Evolutionary conservation across 2,113 vertebrate species (phyloP).

Genomic region (Trinectes maculatus): DNA sequence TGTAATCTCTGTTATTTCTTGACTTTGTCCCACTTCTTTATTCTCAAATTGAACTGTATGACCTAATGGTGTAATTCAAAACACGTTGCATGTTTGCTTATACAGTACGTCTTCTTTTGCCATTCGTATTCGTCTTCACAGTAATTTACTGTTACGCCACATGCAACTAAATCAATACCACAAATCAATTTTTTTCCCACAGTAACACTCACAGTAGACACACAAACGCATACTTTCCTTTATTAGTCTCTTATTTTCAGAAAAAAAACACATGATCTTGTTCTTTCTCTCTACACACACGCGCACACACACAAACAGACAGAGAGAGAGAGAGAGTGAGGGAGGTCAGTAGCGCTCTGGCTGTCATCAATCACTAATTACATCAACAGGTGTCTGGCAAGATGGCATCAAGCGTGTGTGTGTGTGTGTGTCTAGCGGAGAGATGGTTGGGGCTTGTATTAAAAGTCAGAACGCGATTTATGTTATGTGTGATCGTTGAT

Average conservation of each 20-base stretch:
- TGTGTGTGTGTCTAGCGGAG: neutral
- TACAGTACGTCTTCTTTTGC: neutral
- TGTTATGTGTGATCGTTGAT: too few relatives aligned
- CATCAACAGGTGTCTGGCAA: slow-evolving; percentile 17
- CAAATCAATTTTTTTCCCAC: slow-evolving; percentile 59
- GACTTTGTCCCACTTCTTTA: neutral
- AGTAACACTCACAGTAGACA: slow-evolving; percentile 13
- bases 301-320: slow-evolving; percentile 1
- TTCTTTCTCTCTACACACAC: slow-evolving; percentile 10
- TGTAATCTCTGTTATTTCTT: slow-evolving; percentile 10
- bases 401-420: neutral
- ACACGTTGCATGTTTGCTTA: neutral
- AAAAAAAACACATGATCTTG: slow-evolving; percentile 1
- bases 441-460: neutral
- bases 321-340: slow-evolving; percentile 12
- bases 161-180: slow-evolving; percentile 36
- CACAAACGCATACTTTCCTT: neutral
- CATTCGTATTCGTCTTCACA: slow-evolving; percentile 14
- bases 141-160: slow-evolving; percentile 21
- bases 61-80: neutral
- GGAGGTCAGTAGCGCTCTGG: neutral
- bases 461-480: neutral
- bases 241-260: neutral
- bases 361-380: slow-evolving; percentile 15
- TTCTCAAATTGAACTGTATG: slow-evolving; percentile 1